Base-by-base conservation (phyloP, 2,888 invertebrate species). In the Diogma glabrata region DNA sequence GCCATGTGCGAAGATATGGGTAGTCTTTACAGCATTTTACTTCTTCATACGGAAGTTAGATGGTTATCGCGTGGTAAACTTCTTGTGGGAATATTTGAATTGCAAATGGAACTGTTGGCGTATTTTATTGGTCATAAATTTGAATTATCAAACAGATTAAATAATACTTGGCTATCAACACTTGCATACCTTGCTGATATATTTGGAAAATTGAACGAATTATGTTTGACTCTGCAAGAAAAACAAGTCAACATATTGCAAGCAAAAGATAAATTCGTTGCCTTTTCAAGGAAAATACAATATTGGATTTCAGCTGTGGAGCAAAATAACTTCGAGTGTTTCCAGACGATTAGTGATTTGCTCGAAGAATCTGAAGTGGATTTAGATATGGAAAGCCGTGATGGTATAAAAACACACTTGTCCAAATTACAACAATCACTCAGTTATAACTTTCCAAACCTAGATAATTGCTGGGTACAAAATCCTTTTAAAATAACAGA, bases 71-170 rank as follows among this genome's bases (percentile, higher is more conserved):
- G 5, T 14, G 36, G 36, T 36, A 36, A 12, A 36, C 3, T 36
- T 40, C 48, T 51, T 51, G 51, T 48, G 47, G 24, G 48, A 47
- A 38, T 48, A 47, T 48, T 51, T 51, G 2, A 51, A 51, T 47
- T 51, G 48, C 23, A 47, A 47, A 33, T 30, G 47, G 51, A 51
- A 51, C 46, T 3, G 28, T 28, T 28, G n/a, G n/a, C n/a, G n/a
- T 28, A 3, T 28, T 28, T 4, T 28, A 7, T 7, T 12, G 9
- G 7, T 14, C 8, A 36, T 4, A 12, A 12, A 36, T 36, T 3
- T 16, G 14, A 8, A 14, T 36, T 36, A 12, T 36, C 36, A 36
- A 6, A 36, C n/a, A 3, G 16, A 12, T 33, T 33, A 33, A 4
- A n/a, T 3, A 33, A 3, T 33, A 7, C 36, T 14, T 36, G 36